Evolutionary conservation across 2,888 invertebrate genomes (phyloP).

Genomic region (Clostera curtula): DNA sequence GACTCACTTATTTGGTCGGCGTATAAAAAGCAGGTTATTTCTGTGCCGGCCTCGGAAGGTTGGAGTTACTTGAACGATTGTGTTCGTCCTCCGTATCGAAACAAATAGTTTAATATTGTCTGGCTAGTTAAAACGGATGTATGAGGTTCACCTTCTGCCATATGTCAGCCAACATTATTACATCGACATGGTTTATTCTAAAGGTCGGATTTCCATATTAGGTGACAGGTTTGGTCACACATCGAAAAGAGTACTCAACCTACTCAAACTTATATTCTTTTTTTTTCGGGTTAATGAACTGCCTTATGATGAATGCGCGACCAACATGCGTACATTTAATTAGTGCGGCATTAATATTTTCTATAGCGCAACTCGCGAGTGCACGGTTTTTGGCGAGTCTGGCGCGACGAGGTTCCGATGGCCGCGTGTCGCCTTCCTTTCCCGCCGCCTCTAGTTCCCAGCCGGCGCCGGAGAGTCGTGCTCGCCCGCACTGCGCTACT

Average conservation of each 20-base stretch:
- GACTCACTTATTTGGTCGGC: neutral
- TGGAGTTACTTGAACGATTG: constrained; percentile 3
- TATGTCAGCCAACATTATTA: constrained; percentile 5
- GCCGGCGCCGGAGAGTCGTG: constrained; percentile 37
- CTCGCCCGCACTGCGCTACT: constrained; percentile 32
- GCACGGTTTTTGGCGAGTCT: constrained; percentile 29
- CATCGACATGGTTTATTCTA: constrained; percentile 10
- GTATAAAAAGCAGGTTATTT: constrained; percentile 6
- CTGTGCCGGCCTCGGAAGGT: constrained; percentile 1
- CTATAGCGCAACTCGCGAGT: constrained; percentile 19
- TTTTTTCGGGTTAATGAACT: no score
- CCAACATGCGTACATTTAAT: constrained; percentile 25
- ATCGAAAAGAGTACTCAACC: no score
- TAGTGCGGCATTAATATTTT: constrained; percentile 25
- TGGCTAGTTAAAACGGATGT: constrained; percentile 5
- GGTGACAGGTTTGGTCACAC: no score
- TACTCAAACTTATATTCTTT: no score
- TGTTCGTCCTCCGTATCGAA: neutral
- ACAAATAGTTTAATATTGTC: constrained; percentile 4
- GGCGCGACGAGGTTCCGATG: constrained; percentile 30
- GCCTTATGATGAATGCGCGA: no score
- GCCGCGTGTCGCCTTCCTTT: constrained; percentile 37
- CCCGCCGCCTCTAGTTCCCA: constrained; percentile 46
- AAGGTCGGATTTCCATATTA: constrained; percentile 8
- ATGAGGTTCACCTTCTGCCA: constrained; percentile 13